Evolutionary conservation across 2,888 invertebrate genomes (phyloP).

Genomic region (Lycocerus yunnanus): DNA sequence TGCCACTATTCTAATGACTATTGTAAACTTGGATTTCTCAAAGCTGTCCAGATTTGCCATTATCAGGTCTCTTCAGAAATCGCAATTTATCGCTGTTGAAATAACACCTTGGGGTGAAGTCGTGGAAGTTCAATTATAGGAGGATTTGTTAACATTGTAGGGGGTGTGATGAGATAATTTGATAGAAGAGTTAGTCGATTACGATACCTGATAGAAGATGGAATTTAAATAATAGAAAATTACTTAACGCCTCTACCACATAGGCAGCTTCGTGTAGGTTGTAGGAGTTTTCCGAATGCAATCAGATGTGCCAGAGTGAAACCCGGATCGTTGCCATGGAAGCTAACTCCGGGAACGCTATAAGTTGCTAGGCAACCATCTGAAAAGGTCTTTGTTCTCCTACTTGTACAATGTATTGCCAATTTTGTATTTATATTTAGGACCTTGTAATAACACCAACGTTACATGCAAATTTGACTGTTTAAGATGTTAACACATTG

Average conservation of each 20-base stretch:
- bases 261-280: neutral
- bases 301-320: conserved; percentile 24
- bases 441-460: neutral
- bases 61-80: neutral
- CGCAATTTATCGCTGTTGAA: neutral
- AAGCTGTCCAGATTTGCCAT: neutral
- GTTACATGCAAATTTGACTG: neutral
- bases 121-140: neutral
- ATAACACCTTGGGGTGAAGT: neutral
- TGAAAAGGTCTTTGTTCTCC: conserved; percentile 58
- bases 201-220: neutral
- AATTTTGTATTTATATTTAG: neutral
- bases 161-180: neutral
- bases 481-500: neutral
- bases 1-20: neutral
- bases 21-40: neutral
- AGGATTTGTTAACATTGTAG: neutral
- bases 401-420: conserved; percentile 60
- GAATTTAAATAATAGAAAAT: neutral
- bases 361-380: conserved; percentile 57
- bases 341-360: conserved; percentile 45
- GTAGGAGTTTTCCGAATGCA: conserved; percentile 10
- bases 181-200: neutral
- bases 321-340: conserved; percentile 49
- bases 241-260: neutral